Conservation (phyloP, 2,797 vertebrate species). For the Amniataba percoides region DNA sequence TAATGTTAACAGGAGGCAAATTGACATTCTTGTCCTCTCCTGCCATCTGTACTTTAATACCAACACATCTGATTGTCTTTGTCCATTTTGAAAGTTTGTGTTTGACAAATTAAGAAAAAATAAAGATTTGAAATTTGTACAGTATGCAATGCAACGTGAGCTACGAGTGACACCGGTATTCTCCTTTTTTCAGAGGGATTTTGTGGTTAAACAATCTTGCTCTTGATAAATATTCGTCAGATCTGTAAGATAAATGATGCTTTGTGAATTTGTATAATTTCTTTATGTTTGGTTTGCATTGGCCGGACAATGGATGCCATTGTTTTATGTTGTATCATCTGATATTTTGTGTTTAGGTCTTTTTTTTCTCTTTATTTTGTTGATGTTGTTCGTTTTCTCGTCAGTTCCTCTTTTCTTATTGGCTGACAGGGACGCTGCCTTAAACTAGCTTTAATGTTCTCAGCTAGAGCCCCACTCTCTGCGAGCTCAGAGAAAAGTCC, state of each 20-base stretch:
- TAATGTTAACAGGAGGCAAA: not conserved
- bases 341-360: slow-evolving; percentile 83
- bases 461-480: slow-evolving; percentile 82
- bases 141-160: not conserved
- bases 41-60: not conserved
- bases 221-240: slow-evolving; percentile 88
- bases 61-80: not conserved
- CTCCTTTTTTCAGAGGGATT: slow-evolving; percentile 66
- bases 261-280: slow-evolving; percentile 95
- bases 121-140: not conserved
- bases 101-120: not conserved
- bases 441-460: slow-evolving; percentile 88
- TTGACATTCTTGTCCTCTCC: not conserved
- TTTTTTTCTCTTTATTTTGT: slow-evolving; percentile 65
- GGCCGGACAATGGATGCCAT: slow-evolving; percentile 86
- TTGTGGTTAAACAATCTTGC: slow-evolving; percentile 85
- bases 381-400: slow-evolving; percentile 84
- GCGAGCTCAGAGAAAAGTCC: slow-evolving; percentile 81
- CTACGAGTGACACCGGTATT: slow-evolving; percentile 51
- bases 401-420: slow-evolving; percentile 92
- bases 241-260: slow-evolving; percentile 91
- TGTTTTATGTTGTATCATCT: slow-evolving; percentile 89
- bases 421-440: slow-evolving; percentile 88
- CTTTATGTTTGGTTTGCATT: slow-evolving; percentile 81
- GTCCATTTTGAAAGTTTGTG: not conserved